Evolutionary conservation across 2,797 vertebrate species (phyloP).

Genomic region (Pseudotriccus pelzelni): DNA sequence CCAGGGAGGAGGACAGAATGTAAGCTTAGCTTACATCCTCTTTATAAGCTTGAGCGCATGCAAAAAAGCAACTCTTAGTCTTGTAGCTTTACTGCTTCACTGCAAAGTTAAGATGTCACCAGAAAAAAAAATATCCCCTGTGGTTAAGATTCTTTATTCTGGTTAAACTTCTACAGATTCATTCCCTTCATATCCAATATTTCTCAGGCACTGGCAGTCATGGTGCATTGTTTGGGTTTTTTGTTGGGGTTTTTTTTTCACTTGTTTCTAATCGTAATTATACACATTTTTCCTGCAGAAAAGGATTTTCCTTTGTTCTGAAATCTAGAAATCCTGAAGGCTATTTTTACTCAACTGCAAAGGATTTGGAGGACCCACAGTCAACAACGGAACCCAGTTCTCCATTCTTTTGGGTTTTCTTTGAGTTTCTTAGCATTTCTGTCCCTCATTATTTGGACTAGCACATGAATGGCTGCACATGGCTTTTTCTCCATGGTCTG

Average conservation of each 20-base stretch:
- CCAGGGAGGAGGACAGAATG: neutral
- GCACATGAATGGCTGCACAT: neutral
- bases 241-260: neutral
- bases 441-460: neutral
- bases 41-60: rapidly evolving
- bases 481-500: neutral
- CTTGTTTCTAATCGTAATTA: neutral
- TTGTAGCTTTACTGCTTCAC: neutral
- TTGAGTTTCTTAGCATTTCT: neutral
- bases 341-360: neutral
- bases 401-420: neutral
- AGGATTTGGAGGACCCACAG: neutral
- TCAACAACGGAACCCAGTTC: neutral
- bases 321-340: neutral
- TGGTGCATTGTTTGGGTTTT: neutral
- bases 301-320: neutral
- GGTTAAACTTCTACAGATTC: neutral
- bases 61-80: neutral
- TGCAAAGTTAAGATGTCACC: neutral
- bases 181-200: neutral
- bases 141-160: neutral
- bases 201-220: neutral
- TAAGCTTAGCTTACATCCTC: neutral
- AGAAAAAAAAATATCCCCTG: neutral
- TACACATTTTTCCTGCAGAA: neutral